phyloP scores from a whole-genome alignment of 1,140 invertebrate species.

The Manduca sexta region DNA sequence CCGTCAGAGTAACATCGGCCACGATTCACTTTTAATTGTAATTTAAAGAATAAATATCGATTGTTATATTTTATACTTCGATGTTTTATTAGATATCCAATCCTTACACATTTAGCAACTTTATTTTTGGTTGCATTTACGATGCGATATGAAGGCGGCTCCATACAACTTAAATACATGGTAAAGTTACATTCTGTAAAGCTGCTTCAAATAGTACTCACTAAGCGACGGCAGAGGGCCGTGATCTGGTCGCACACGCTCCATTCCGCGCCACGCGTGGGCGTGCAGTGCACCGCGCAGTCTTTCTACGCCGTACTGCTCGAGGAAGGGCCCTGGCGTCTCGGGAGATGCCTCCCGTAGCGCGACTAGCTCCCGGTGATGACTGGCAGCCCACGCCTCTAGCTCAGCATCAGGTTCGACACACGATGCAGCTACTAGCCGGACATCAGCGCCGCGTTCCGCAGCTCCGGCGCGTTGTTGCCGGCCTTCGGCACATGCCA shows the following conservation, averaged over 20 bases:
- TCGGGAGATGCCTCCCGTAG: constrained; percentile 7
- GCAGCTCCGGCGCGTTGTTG: constrained; percentile 1
- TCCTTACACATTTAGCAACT: too few relatives aligned
- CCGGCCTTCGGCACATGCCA: neutral
- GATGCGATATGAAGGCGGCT: too few relatives aligned
- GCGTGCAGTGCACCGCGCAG: constrained; percentile 33
- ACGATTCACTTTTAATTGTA: too few relatives aligned
- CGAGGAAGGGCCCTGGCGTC: constrained; percentile 5
- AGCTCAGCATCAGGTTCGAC: constrained; percentile 3
- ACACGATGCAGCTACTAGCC: constrained; percentile 1
- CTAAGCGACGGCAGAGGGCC: neutral
- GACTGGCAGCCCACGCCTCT: neutral
- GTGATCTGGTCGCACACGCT: constrained; percentile 4
- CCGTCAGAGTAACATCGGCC: too few relatives aligned
- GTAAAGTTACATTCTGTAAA: too few relatives aligned
- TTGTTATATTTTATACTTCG: too few relatives aligned
- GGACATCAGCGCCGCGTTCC: constrained; percentile 6
- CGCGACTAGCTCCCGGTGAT: constrained; percentile 14
- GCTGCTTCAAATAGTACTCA: neutral
- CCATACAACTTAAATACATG: too few relatives aligned
- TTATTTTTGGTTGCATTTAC: too few relatives aligned
- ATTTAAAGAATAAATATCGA: too few relatives aligned
- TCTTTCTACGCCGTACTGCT: constrained; percentile 12
- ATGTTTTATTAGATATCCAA: too few relatives aligned
- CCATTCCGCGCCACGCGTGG: constrained; percentile 31